Evolutionary conservation across 23 tunicate species (phyloP), one percentile per base, ranked within the genome.

Genomic region (Ascidia mentula): DNA sequence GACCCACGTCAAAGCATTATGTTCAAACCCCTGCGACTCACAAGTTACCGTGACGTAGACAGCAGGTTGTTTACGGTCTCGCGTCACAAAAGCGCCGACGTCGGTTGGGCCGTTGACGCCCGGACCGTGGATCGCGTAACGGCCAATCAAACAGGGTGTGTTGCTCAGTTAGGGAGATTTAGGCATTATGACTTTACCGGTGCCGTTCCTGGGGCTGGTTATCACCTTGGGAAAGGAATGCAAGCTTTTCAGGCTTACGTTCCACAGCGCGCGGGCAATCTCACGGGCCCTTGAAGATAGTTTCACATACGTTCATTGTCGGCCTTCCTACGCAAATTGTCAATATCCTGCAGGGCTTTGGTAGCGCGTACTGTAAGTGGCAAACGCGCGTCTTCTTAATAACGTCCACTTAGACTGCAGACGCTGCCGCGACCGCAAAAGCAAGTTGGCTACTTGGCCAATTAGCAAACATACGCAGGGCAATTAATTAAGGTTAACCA

Each of bases 101-200:
- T 53, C 65, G 65, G 24, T 1, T 20, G 65, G 24, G 65, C 28
- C 13, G 13, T 42, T 9, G 53, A 42, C 53, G 53, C 15, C 53
- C 15, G 15, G 65, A 53, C 22, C 4, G 28, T 1, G 65, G 65
- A 53, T 53, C 65, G 65, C 28, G 65, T 53, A 53, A 53, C 65
- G 24, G 65, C 22, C 65, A 26, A 53, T 53, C 65, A 53, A 53
- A 53, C 28, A 20, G 65, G 65, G 65, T 53, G 65, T 53, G 65
- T 9, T 26, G 12, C 12, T 6, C 7, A 53, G 65, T 6, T 26
- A 26, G 7, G 65, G 65, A 3, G 65, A 20, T 53, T 53, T 26
- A 1, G 2, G 22, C 2, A 6, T 9, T 53, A 9, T 53, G 12
- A 28, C 2, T 26, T 20, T 9, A 28, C 22, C 1, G 28, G 2